Evolutionary conservation across 1,140 invertebrate genomes (phyloP).

Genomic region (Philotrypesis tridentata): DNA sequence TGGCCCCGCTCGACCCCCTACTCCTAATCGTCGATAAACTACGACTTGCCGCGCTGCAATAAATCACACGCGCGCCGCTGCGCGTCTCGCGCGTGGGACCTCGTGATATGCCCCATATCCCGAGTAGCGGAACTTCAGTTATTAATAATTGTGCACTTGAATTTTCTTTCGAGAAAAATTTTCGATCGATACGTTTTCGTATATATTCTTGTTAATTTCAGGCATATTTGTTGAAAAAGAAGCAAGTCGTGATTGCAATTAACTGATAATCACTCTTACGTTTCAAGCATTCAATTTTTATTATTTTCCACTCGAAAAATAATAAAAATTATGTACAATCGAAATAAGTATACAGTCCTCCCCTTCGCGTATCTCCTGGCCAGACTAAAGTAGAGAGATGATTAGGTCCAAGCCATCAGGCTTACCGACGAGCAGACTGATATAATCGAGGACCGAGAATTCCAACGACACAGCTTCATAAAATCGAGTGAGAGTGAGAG

Average conservation of each 20-base stretch:
- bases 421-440: not conserved
- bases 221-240: too few relatives aligned
- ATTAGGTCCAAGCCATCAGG: not conserved
- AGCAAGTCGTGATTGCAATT: too few relatives aligned
- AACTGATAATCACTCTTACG: too few relatives aligned
- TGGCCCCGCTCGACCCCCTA: slow-evolving; percentile 7
- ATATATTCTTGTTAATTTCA: too few relatives aligned
- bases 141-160: slow-evolving; percentile 64
- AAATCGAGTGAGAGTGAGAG: too few relatives aligned
- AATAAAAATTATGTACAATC: too few relatives aligned
- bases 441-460: too few relatives aligned
- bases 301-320: too few relatives aligned
- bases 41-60: slow-evolving; percentile 48
- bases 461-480: not conserved
- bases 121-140: slow-evolving; percentile 63
- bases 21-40: slow-evolving; percentile 65
- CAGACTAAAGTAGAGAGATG: not conserved
- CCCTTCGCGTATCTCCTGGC: too few relatives aligned
- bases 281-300: too few relatives aligned
- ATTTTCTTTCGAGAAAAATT: not conserved
- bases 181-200: too few relatives aligned
- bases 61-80: slow-evolving; percentile 61
- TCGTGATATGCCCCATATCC: slow-evolving; percentile 53
- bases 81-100: slow-evolving; percentile 34
- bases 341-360: too few relatives aligned